phyloP scores from a whole-genome alignment of 1,140 invertebrate species.

The Delia radicum region DNA sequence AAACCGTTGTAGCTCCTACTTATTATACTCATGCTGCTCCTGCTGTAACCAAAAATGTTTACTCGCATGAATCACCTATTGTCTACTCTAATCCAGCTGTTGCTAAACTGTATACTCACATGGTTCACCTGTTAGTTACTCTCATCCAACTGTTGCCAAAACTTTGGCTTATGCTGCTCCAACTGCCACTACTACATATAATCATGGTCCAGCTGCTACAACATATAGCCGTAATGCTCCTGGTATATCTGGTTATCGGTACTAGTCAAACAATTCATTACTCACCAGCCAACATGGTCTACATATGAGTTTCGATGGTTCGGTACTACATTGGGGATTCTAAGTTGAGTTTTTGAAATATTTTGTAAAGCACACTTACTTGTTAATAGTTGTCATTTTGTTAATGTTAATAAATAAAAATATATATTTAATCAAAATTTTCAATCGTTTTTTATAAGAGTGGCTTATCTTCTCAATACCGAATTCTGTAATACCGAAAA shows the following conservation, averaged over 20 bases:
- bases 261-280: conserved; percentile 48
- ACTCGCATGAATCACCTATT: conserved; percentile 31
- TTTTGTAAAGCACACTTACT: too few relatives aligned
- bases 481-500: too few relatives aligned
- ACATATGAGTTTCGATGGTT: conserved; percentile 59
- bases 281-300: conserved; percentile 59
- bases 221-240: conserved; percentile 40
- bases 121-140: conserved; percentile 33
- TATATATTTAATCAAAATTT: too few relatives aligned
- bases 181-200: conserved; percentile 37
- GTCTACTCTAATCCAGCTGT: conserved; percentile 43
- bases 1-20: background rate
- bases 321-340: conserved; percentile 59
- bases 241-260: conserved; percentile 43
- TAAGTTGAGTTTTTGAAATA: too few relatives aligned
- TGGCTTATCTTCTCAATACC: too few relatives aligned
- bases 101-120: conserved; percentile 35
- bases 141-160: conserved; percentile 28
- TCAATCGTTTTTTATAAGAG: too few relatives aligned
- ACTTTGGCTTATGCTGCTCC: conserved; percentile 54
- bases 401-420: too few relatives aligned
- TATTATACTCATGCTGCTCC: conserved; percentile 35
- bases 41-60: conserved; percentile 40
- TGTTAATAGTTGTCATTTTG: too few relatives aligned
- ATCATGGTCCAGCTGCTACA: conserved; percentile 31